Conservation (phyloP, 1,140 invertebrate genomes). For the Cydia splendana region DNA sequence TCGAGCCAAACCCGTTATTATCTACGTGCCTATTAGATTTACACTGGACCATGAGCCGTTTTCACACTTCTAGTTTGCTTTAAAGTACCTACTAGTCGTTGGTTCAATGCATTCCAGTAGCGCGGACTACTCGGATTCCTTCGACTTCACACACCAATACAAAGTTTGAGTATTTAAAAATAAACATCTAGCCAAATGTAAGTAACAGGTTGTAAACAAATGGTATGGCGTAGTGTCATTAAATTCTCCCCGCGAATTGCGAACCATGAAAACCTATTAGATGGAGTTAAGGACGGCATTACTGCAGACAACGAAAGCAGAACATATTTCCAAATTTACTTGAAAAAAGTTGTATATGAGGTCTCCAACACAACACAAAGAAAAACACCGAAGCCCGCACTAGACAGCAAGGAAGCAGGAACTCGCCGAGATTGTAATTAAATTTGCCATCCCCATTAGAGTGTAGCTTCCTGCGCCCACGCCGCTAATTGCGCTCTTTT, state of each 20-base stretch:
- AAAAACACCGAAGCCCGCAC: neutral
- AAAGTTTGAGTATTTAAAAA: neutral
- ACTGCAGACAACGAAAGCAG: no score
- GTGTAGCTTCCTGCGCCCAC: conserved; percentile 65
- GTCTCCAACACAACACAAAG: neutral
- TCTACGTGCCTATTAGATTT: conserved; percentile 29
- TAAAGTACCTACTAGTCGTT: conserved; percentile 18
- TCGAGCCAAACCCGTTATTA: conserved; percentile 27
- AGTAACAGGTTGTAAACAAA: neutral
- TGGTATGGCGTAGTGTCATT: neutral
- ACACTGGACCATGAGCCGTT: conserved; percentile 32
- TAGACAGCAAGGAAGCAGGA: conserved; percentile 7
- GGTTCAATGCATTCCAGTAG: conserved; percentile 13
- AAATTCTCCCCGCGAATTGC: no score
- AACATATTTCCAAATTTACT: neutral
- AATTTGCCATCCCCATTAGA: conserved; percentile 52
- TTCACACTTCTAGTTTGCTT: conserved; percentile 32
- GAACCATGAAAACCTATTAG: no score
- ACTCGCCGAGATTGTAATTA: conserved; percentile 52
- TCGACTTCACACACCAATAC: conserved; percentile 11
- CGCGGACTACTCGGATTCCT: neutral
- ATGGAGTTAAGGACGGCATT: no score
- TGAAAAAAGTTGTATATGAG: neutral
- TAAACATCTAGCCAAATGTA: neutral
- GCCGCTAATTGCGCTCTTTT: conserved; percentile 75